These are phyloP conservation scores for Ips typographus DNA, from an alignment of 1,140 invertebrate genomes.

Conservation along the genomic window DNA sequence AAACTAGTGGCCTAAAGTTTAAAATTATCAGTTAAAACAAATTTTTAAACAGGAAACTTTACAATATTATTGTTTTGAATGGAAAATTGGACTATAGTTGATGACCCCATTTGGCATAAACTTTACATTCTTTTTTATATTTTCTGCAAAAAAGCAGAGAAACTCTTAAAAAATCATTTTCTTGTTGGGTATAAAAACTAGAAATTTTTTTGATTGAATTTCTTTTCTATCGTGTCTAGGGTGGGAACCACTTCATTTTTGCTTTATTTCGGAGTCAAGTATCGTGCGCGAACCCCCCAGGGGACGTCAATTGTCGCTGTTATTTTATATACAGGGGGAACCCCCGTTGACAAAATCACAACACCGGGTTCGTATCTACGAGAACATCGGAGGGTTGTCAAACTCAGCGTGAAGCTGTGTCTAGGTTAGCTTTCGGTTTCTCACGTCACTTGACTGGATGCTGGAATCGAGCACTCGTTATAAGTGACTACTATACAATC, in stretches of 20 bases:
- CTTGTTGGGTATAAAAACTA: too few relatives aligned
- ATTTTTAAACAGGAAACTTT: too few relatives aligned
- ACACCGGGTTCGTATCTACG: conserved; percentile 35
- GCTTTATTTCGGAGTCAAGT: conserved; percentile 30
- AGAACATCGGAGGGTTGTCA: conserved; percentile 27
- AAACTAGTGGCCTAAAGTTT: too few relatives aligned
- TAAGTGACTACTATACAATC: too few relatives aligned
- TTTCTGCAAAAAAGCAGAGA: too few relatives aligned
- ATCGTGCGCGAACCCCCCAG: conserved; percentile 36
- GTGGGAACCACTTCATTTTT: conserved; percentile 29
- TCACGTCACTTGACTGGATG: conserved; percentile 33
- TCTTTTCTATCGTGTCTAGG: not conserved
- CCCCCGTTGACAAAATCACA: conserved; percentile 36
- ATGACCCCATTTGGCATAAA: too few relatives aligned
- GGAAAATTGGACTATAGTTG: too few relatives aligned
- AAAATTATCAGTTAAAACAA: too few relatives aligned
- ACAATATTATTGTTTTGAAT: too few relatives aligned
- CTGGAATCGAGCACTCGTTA: not conserved
- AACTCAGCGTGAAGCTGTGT: conserved; percentile 33
- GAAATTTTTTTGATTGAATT: too few relatives aligned
- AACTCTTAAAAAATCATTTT: too few relatives aligned
- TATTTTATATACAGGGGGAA: conserved; percentile 30
- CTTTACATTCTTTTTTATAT: conserved; percentile 3
- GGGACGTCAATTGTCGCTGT: conserved; percentile 33
- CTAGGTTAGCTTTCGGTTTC: conserved; percentile 30